Evolutionary conservation across 1,140 invertebrate species (phyloP).

Genomic region (Pomacea maculata): DNA sequence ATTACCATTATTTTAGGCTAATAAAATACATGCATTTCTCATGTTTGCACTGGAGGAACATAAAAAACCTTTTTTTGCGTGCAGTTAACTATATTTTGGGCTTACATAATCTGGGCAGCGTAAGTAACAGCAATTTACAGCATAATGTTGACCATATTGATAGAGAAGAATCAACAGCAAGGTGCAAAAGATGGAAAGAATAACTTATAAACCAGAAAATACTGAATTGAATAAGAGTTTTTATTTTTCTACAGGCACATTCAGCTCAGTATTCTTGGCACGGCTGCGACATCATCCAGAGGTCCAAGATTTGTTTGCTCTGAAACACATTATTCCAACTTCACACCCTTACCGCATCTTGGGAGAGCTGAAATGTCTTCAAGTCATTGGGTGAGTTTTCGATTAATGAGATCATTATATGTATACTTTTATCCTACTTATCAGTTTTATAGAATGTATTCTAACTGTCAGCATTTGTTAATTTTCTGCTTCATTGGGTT

Average conservation of each 20-base stretch:
- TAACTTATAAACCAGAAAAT: too few relatives aligned
- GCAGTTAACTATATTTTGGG: background rate
- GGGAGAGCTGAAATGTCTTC: constrained; percentile 80
- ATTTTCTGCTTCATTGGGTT: background rate
- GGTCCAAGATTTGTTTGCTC: constrained; percentile 71
- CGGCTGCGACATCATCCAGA: constrained; percentile 72
- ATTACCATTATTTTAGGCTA: background rate
- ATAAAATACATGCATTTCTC: background rate
- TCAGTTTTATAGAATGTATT: background rate
- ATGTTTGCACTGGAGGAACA: background rate
- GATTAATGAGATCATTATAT: too few relatives aligned
- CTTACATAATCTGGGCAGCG: background rate
- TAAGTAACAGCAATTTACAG: background rate
- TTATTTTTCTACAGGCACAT: constrained; percentile 72
- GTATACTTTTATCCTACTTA: background rate
- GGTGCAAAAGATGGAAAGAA: too few relatives aligned
- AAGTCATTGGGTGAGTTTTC: constrained; percentile 78
- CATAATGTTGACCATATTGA: too few relatives aligned
- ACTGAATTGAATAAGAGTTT: too few relatives aligned
- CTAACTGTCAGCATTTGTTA: background rate
- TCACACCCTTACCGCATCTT: constrained; percentile 80
- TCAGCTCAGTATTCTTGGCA: constrained; percentile 82
- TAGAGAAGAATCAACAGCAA: too few relatives aligned
- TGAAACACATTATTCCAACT: constrained; percentile 86
- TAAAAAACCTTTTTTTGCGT: background rate